Conservation (phyloP, 2,888 invertebrate species). For the Oxytorus armatus region DNA sequence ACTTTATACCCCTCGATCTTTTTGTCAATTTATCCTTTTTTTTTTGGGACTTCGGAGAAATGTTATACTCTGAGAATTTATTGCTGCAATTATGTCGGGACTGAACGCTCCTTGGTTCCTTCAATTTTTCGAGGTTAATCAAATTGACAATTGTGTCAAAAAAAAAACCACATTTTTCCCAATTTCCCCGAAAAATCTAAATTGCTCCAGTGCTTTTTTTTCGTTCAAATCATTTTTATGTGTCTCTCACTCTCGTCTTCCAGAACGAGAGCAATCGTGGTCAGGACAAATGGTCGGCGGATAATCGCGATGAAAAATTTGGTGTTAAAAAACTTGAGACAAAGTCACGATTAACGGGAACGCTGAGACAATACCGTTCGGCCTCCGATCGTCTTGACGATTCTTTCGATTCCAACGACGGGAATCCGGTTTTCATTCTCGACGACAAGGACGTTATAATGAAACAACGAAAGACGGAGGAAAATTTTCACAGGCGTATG, state of each 20-base stretch:
- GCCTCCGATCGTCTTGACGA: constrained; percentile 62
- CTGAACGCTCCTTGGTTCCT: constrained; percentile 56
- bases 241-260: not conserved
- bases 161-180: constrained; percentile 1
- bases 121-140: constrained; percentile 57
- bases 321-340: constrained; percentile 31
- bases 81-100: constrained; percentile 45
- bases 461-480: constrained; percentile 70
- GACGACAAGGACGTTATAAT: constrained; percentile 70
- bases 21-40: not conserved
- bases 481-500: constrained; percentile 70
- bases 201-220: not conserved
- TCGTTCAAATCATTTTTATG: not conserved
- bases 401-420: constrained; percentile 49
- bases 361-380: constrained; percentile 62
- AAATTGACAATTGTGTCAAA: constrained; percentile 37
- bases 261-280: constrained; percentile 40
- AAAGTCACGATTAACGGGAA: constrained; percentile 61
- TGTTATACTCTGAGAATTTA: not conserved
- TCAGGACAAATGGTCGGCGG: constrained; percentile 30
- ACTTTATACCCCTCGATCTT: constrained; percentile 11
- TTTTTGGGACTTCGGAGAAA: constrained; percentile 11
- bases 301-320: constrained; percentile 27
- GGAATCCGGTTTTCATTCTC: constrained; percentile 58
- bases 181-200: not conserved